Evolutionary conservation across 1,140 invertebrate genomes (phyloP).

Genomic region (Cydia splendana): DNA sequence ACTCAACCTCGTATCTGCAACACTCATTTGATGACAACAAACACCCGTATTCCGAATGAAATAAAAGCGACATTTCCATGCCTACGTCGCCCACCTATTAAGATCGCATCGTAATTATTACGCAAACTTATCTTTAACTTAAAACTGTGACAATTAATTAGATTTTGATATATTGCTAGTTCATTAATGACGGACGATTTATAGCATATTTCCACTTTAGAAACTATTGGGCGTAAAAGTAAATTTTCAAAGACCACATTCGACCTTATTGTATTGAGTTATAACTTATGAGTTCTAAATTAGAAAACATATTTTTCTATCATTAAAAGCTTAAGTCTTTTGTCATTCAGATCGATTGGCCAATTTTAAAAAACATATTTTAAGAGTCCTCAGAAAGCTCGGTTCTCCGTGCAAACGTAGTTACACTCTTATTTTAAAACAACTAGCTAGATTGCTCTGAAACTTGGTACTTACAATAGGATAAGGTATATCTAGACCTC

Average conservation of each 20-base stretch:
- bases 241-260: background rate
- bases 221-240: background rate
- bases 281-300: constrained; percentile 16
- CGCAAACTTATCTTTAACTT: constrained; percentile 4
- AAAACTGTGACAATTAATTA: constrained; percentile 29
- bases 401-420: no score
- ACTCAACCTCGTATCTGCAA: no score
- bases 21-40: no score
- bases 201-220: background rate
- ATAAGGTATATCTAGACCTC: no score
- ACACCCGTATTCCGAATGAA: no score
- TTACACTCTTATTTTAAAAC: no score
- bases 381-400: background rate
- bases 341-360: constrained; percentile 23
- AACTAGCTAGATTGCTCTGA: no score
- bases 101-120: background rate
- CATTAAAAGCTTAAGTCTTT: constrained; percentile 22
- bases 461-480: no score
- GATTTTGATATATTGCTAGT: constrained; percentile 12
- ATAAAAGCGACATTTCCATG: no score
- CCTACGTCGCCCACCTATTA: background rate
- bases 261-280: background rate
- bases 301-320: constrained; percentile 30
- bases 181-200: constrained; percentile 31
- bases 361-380: constrained; percentile 11